Conservation (phyloP, 2,797 vertebrate genomes). For the Phylloscopus collybita region DNA sequence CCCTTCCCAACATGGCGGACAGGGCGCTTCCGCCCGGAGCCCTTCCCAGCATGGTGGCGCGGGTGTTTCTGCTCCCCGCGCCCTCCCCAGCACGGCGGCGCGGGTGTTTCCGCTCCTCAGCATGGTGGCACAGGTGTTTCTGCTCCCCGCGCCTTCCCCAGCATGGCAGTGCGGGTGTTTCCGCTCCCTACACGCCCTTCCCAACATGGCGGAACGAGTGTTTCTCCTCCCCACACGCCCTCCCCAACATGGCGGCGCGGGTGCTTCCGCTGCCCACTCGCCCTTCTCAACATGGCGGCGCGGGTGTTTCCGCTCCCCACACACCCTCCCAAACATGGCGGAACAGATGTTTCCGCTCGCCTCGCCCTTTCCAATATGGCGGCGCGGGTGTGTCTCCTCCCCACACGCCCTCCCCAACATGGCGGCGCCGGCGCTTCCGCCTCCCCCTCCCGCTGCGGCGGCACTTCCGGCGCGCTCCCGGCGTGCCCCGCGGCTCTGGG, state of each 20-base stretch:
- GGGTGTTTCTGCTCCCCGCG: no score
- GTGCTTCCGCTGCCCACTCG: neutral
- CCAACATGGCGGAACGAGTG: no score
- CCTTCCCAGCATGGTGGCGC: no score
- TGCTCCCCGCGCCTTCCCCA: neutral
- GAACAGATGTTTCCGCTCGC: no score
- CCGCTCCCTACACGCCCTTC: no score
- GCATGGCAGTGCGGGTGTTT: neutral
- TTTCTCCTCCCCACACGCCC: accelerated
- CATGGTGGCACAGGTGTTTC: no score
- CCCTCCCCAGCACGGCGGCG: no score
- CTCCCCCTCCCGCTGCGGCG: accelerated
- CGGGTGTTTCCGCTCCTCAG: no score
- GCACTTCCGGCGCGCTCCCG: neutral
- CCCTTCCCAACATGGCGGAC: no score
- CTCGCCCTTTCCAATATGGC: neutral
- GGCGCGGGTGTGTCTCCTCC: no score
- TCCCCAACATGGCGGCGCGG: neutral
- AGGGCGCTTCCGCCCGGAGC: no score
- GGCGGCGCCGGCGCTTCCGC: neutral
- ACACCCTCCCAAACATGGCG: no score
- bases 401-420: accelerated
- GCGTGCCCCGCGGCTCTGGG: neutral
- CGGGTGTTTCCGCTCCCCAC: accelerated
- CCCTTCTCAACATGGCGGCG: neutral